Evolutionary conservation across 2,888 invertebrate genomes (phyloP).

Genomic region (Agapostemon virescens): DNA sequence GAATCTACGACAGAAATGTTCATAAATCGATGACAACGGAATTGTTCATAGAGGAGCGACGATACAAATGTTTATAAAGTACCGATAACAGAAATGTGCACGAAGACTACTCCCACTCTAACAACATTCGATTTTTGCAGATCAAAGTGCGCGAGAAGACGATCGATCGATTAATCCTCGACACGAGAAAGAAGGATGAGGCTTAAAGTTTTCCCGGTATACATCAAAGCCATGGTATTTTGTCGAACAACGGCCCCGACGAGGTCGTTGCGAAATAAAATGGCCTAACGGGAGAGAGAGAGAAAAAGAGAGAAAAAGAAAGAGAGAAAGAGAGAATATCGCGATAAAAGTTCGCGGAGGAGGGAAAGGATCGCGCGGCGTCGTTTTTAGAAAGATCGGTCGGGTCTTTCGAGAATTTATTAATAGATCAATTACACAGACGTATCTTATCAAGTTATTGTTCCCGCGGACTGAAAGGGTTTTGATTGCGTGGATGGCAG

Average conservation of each 20-base stretch:
- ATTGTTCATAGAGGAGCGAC: too few relatives aligned
- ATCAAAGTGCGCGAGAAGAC: not conserved
- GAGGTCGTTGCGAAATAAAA: not conserved
- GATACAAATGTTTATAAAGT: too few relatives aligned
- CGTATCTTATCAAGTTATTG: conserved; percentile 33
- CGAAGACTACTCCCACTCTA: not conserved
- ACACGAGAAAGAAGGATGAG: not conserved
- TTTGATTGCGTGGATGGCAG: conserved; percentile 19
- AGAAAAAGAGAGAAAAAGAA: too few relatives aligned
- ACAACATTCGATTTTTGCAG: not conserved
- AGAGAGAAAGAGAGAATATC: too few relatives aligned
- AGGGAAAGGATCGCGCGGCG: not conserved
- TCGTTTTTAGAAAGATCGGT: not conserved
- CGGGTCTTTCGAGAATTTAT: conserved; percentile 3
- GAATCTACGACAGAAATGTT: not conserved
- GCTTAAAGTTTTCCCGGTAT: not conserved
- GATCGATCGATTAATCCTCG: conserved; percentile 15
- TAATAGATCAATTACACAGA: conserved; percentile 21
- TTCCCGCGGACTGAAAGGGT: conserved; percentile 10
- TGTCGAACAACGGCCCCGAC: not conserved
- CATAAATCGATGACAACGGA: not conserved
- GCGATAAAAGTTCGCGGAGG: not conserved
- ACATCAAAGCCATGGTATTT: not conserved
- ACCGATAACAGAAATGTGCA: not conserved
- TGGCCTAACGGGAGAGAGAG: not conserved